A percentile compares a stretch with the other conserved stretches of the same genome.
Conservation (phyloP, 2,113 vertebrate species). For the Phalacrocorax carbo region DNA sequence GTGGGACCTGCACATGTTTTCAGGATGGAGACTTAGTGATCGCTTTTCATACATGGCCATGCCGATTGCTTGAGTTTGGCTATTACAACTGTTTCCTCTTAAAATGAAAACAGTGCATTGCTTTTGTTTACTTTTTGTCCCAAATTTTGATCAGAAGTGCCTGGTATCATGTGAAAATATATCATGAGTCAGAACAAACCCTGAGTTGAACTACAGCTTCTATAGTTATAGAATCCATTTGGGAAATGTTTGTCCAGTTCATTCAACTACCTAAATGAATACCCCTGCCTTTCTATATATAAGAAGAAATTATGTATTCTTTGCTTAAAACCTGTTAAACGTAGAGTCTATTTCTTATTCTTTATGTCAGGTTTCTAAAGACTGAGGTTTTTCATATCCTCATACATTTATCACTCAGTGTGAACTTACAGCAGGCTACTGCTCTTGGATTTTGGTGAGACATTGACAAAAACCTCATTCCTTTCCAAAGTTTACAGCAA, state of each 20-base stretch:
- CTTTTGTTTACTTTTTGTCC: neutral
- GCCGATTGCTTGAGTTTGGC: neutral
- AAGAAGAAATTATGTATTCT: neutral
- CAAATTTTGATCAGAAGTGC: neutral
- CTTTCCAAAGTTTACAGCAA: neutral
- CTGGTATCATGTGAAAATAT: neutral
- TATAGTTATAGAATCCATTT: neutral
- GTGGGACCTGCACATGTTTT: neutral
- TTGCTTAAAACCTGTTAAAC: neutral
- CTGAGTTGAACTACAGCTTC: neutral
- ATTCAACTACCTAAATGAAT: neutral
- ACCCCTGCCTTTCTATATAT: neutral
- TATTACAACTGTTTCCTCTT: neutral
- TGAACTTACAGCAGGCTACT: neutral
- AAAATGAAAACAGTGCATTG: neutral
- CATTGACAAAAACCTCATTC: neutral
- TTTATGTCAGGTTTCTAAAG: neutral
- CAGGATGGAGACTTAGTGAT: neutral
- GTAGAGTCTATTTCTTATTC: neutral
- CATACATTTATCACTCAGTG: neutral
- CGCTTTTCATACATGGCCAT: neutral
- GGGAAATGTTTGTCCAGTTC: neutral
- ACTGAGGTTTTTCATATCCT: neutral
- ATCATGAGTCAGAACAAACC: neutral
- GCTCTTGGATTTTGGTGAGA: neutral